Percentiles rank a stretch among this genome's conserved stretches.
Conservation (phyloP, 1,140 invertebrate genomes). For the Cherax quadricarinatus region DNA sequence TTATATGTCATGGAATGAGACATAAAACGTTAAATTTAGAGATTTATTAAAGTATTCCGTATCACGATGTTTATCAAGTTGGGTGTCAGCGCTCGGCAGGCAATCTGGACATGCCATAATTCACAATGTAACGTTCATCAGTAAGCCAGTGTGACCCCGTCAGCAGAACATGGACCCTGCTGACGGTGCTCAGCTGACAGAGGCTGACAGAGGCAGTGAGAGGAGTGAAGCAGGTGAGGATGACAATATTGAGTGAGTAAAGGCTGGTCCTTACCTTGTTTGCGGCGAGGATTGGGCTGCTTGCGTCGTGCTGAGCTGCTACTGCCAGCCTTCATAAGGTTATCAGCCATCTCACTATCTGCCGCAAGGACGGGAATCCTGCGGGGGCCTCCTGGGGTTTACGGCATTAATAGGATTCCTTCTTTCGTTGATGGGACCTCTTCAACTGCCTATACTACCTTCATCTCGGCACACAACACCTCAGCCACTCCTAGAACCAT, state of each 20-base stretch:
- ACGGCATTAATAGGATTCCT: constrained; percentile 58
- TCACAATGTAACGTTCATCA: constrained; percentile 42
- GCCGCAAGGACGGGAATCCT: constrained; percentile 51
- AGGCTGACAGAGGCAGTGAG: background rate
- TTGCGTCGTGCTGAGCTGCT: constrained; percentile 61
- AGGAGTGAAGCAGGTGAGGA: background rate
- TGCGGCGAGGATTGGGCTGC: constrained; percentile 61
- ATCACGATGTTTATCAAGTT: background rate
- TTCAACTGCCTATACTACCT: constrained; percentile 39
- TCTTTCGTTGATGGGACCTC: constrained; percentile 61
- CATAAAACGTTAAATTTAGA: background rate
- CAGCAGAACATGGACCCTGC: constrained; percentile 20
- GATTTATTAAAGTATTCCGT: background rate
- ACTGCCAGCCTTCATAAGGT: constrained; percentile 17
- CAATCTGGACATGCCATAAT: constrained; percentile 28
- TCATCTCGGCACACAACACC: constrained; percentile 20
- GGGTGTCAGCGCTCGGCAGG: background rate
- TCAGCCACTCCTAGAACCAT: background rate
- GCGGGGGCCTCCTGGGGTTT: constrained; percentile 20
- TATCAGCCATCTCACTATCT: constrained; percentile 46
- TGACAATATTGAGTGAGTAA: background rate
- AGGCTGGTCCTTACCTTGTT: constrained; percentile 50
- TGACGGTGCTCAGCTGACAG: constrained; percentile 23
- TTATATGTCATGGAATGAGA: background rate
- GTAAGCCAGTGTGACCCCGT: background rate